Evolutionary conservation across 2,113 vertebrate genomes (phyloP).

Genomic region (Pollachius pollachius): DNA sequence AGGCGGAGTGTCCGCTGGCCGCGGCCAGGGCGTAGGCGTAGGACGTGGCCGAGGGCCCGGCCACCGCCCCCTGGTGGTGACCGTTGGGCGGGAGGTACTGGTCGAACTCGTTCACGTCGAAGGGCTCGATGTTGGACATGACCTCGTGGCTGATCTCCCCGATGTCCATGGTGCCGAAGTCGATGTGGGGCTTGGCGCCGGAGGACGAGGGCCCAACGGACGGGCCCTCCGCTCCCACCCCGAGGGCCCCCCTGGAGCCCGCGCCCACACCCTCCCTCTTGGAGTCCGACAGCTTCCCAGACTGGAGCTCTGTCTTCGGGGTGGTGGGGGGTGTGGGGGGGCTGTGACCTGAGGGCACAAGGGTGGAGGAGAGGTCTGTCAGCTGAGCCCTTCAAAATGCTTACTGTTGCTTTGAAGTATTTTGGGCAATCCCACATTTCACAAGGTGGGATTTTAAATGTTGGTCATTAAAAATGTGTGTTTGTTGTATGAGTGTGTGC

Average conservation of each 20-base stretch:
- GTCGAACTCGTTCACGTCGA: constrained; percentile 96
- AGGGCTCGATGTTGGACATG: constrained; percentile 98
- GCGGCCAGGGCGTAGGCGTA: constrained; percentile 90
- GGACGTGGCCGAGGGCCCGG: constrained; percentile 71
- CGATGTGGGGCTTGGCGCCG: constrained; percentile 91
- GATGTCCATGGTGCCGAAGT: constrained; percentile 97
- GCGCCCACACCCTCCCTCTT: constrained; percentile 76
- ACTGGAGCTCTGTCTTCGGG: constrained; percentile 96
- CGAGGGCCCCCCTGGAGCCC: constrained; percentile 79
- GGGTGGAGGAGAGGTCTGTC: neutral
- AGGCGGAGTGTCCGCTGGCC: constrained; percentile 90
- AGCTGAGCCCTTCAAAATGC: neutral
- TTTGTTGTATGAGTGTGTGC: too few relatives aligned
- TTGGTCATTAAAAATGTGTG: too few relatives aligned
- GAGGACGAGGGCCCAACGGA: constrained; percentile 63
- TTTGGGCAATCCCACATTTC: neutral
- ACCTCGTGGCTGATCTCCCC: constrained; percentile 98
- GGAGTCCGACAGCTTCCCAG: constrained; percentile 84
- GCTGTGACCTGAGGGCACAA: constrained; percentile 87
- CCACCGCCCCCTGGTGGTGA: constrained; percentile 73
- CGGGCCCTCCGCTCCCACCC: constrained; percentile 60
- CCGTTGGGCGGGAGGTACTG: constrained; percentile 96
- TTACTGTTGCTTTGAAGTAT: neutral
- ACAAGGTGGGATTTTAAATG: neutral
- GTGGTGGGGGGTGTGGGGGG: constrained; percentile 97